These are phyloP conservation scores for Mamestra brassicae DNA, from an alignment of 2,888 invertebrate species.

Conservation along the genomic window DNA sequence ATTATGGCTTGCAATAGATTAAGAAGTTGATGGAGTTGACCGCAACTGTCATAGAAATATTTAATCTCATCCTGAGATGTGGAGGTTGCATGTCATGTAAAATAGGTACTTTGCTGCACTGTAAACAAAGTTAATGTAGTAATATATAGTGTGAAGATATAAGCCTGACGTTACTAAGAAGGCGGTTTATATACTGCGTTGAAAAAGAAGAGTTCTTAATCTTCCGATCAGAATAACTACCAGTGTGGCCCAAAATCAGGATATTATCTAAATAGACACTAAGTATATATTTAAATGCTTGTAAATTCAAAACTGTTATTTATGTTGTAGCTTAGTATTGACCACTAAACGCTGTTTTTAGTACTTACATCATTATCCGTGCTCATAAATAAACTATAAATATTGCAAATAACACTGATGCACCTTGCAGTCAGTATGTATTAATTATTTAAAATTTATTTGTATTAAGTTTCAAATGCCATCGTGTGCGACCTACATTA, in stretches of 20 bases:
- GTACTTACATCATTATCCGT: constrained; percentile 5
- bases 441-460: constrained; percentile 43
- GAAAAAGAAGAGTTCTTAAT: not conserved
- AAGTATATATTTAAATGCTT: constrained; percentile 22
- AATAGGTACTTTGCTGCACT: constrained; percentile 20
- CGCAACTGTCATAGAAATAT: constrained; percentile 8
- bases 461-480: constrained; percentile 48
- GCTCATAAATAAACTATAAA: constrained; percentile 29
- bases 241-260: not conserved
- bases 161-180: not conserved
- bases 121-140: constrained; percentile 23
- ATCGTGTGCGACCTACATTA: constrained; percentile 55
- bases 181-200: not conserved
- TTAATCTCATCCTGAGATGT: constrained; percentile 3
- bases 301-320: constrained; percentile 9
- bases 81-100: constrained; percentile 31
- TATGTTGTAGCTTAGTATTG: constrained; percentile 7
- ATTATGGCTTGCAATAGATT: constrained; percentile 19
- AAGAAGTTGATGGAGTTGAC: constrained; percentile 26
- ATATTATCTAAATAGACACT: not conserved
- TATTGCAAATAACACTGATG: constrained; percentile 29
- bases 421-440: constrained; percentile 21
- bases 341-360: constrained; percentile 6
- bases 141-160: constrained; percentile 20
- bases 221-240: not conserved